Evolutionary conservation across 2,113 vertebrate species (phyloP).

Genomic region (Orthochromis malagaraziensis): DNA sequence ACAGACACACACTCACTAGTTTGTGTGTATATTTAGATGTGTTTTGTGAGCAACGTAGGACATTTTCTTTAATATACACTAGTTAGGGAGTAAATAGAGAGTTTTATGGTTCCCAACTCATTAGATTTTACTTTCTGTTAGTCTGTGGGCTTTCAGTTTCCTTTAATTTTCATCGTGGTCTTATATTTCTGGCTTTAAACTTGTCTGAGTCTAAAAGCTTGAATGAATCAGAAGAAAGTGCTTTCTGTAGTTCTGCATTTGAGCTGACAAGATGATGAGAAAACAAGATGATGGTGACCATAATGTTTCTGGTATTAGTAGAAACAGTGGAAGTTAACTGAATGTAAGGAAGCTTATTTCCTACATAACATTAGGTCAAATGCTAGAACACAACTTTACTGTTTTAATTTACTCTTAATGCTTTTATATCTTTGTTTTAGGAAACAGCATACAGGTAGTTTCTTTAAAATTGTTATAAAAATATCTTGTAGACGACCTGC

Average conservation of each 20-base stretch:
- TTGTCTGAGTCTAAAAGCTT: background rate
- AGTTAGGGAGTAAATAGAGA: background rate
- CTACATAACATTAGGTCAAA: background rate
- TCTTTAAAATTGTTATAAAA: background rate
- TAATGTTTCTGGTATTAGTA: background rate
- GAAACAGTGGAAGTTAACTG: background rate
- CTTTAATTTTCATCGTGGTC: background rate
- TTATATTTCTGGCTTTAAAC: background rate
- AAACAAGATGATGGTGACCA: background rate
- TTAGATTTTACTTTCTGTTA: background rate
- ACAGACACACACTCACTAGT: background rate
- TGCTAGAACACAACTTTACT: background rate
- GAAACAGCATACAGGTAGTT: background rate
- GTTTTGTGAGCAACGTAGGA: background rate
- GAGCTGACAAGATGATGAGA: background rate
- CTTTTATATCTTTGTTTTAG: background rate
- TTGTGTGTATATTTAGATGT: background rate
- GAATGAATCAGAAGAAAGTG: background rate
- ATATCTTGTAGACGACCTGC: fast-evolving
- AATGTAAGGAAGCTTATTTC: background rate
- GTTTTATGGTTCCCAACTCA: background rate
- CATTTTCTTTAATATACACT: background rate
- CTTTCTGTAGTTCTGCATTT: background rate
- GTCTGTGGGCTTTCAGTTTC: background rate
- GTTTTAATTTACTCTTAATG: background rate